Conservation (phyloP, 1,140 invertebrate species). For the Patella vulgata region DNA sequence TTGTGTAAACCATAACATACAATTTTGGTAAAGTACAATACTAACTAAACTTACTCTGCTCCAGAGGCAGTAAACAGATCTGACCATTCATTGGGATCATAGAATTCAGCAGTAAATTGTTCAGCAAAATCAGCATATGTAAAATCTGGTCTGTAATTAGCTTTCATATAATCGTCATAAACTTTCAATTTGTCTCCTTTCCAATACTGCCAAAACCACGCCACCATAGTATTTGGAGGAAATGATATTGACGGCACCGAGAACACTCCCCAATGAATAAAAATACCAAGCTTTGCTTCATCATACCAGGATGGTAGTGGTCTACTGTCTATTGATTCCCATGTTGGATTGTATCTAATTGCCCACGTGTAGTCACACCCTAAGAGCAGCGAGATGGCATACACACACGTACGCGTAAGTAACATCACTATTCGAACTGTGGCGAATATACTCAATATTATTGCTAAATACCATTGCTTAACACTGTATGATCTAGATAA, state of each 20-base stretch:
- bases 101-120: conserved; percentile 50
- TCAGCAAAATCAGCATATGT: conserved; percentile 54
- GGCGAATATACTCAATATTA: too few relatives aligned
- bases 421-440: too few relatives aligned
- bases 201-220: conserved; percentile 45
- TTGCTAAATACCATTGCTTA: too few relatives aligned
- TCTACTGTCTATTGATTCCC: conserved; percentile 2
- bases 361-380: too few relatives aligned
- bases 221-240: conserved; percentile 49
- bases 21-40: too few relatives aligned
- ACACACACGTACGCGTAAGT: too few relatives aligned
- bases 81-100: conserved; percentile 51
- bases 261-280: conserved; percentile 93
- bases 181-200: conserved; percentile 16
- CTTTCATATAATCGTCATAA: conserved; percentile 43
- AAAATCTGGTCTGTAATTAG: conserved; percentile 49
- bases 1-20: too few relatives aligned
- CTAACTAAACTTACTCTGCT: conserved; percentile 48
- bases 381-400: too few relatives aligned
- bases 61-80: conserved; percentile 50
- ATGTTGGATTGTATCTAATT: conserved; percentile 2
- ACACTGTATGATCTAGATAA: too few relatives aligned
- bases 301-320: conserved; percentile 87
- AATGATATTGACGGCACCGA: conserved; percentile 73
- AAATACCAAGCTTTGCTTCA: conserved; percentile 89